Base-by-base conservation (phyloP, 2,797 vertebrate species). In the Sebastes alutus region DNA sequence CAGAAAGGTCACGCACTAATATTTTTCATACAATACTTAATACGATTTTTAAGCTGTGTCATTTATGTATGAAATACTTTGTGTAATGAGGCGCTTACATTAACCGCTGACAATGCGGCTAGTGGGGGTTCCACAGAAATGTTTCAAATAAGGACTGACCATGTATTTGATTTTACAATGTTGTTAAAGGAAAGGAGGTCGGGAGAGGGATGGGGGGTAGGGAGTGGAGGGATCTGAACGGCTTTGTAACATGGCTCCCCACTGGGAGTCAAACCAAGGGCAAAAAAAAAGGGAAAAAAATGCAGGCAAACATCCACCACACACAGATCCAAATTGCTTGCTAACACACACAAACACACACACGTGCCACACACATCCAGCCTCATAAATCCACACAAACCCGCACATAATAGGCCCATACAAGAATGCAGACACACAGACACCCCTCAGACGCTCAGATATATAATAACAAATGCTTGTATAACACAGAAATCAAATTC, bases 401-500 rank as follows among this genome's bases (percentile, higher is more conserved):
- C 52, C 63, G 30, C 72, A 84, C 56, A 13, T 78, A 83, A 82
- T 82, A 82, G 73, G 81, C 68, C 75, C 72, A 68, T 33, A 81
- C 69, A 71, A 65, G 64, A 75, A 77, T 59, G 71, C 81, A 89
- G 83, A 84, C 85, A 75, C 75, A 84, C 88, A 85, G 80, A 90
- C 83, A 82, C 80, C 75, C 75, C 73, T 70, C 67, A 81, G 90
- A 88, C 27, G 1, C 61, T 62, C 62, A 80, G 84, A 88, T 68
- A 78, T 77, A 88, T 55, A 87, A 90, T 87, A 88, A 92, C 86
- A 92, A 90, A 90, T 82, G 85, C 84, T 88, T 88, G 86, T 89
- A 83, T 87, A 86, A 86, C 83, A 88, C 72, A 78, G 79, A 93
- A 92, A 93, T 93, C 88, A 85, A 90, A 94, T 93, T 91, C 80